Percentiles rank a stretch among this genome's conserved stretches.
phyloP scores from a whole-genome alignment of 1,140 invertebrate genomes.

The Hestina assimilis region DNA sequence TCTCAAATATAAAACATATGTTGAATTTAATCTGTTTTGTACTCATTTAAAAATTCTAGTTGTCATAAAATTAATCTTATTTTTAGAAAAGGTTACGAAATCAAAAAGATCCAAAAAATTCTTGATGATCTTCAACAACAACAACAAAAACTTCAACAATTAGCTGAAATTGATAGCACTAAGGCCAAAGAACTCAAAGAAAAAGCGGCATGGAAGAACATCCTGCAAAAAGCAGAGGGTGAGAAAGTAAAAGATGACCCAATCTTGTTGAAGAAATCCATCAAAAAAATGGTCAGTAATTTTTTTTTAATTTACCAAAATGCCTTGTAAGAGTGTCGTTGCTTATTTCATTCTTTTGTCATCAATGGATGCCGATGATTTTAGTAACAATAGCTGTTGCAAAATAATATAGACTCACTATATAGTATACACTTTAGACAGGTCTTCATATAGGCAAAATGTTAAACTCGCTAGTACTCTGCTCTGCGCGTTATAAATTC shows the following conservation, averaged over 20 bases:
- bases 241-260: slow-evolving; percentile 92
- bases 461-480: no score
- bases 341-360: no score
- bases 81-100: slow-evolving; percentile 72
- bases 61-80: background rate
- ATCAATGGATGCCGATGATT: no score
- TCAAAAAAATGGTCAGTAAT: slow-evolving; percentile 81
- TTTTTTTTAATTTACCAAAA: background rate
- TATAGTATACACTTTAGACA: no score
- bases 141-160: slow-evolving; percentile 82
- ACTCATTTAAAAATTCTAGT: background rate
- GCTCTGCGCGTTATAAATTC: no score
- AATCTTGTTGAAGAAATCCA: slow-evolving; percentile 86
- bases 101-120: slow-evolving; percentile 83
- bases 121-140: slow-evolving; percentile 85
- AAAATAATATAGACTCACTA: no score
- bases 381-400: no score
- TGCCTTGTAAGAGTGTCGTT: no score
- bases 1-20: no score
- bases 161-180: slow-evolving; percentile 81
- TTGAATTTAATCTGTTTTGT: no score
- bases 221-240: slow-evolving; percentile 86
- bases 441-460: no score
- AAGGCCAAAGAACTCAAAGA: slow-evolving; percentile 84
- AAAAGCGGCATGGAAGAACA: slow-evolving; percentile 86